Evolutionary conservation across 2,797 vertebrate species (phyloP).

Genomic region (Myripristis murdjan): DNA sequence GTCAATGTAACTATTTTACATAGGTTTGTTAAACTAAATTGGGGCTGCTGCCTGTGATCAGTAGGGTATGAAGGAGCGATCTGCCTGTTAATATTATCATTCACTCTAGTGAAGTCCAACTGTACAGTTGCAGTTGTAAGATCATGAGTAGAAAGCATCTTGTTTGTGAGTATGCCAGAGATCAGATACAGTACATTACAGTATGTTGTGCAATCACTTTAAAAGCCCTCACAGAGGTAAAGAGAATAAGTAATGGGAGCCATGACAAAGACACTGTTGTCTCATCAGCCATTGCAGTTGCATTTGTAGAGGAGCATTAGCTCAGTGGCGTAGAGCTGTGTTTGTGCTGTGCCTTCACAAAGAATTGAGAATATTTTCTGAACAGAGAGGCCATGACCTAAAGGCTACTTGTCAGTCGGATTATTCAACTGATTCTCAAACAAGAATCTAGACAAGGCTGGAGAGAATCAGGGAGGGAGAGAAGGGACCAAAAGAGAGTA

Average conservation of each 20-base stretch:
- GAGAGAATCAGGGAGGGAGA: constrained; percentile 47
- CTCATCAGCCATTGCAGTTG: constrained; percentile 34
- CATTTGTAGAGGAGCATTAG: constrained; percentile 51
- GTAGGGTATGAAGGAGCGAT: constrained; percentile 68
- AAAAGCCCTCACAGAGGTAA: constrained; percentile 31
- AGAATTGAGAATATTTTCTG: constrained; percentile 70
- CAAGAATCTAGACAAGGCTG: constrained; percentile 67
- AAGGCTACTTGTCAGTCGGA: constrained; percentile 79
- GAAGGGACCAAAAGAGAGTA: constrained; percentile 54
- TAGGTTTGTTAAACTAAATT: constrained; percentile 59
- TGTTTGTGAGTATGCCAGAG: constrained; percentile 1
- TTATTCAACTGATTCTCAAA: constrained; percentile 80
- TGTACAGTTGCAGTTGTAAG: constrained; percentile 1
- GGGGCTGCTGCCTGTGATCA: constrained; percentile 62
- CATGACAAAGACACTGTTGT: constrained; percentile 41
- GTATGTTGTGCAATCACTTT: constrained; percentile 23
- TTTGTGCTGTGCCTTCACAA: constrained; percentile 73
- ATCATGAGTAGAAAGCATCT: constrained; percentile 2
- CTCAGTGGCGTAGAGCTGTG: constrained; percentile 64
- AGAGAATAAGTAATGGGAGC: constrained; percentile 33
- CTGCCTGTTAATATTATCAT: constrained; percentile 53
- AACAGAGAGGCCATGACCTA: constrained; percentile 74
- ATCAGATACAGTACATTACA: background rate
- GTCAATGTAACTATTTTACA: constrained; percentile 74
- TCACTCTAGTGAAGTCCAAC: constrained; percentile 39